Evolutionary conservation across 1,140 invertebrate genomes (phyloP), one percentile per base, ranked within the genome.

Genomic region (Antheraea pernyi): DNA sequence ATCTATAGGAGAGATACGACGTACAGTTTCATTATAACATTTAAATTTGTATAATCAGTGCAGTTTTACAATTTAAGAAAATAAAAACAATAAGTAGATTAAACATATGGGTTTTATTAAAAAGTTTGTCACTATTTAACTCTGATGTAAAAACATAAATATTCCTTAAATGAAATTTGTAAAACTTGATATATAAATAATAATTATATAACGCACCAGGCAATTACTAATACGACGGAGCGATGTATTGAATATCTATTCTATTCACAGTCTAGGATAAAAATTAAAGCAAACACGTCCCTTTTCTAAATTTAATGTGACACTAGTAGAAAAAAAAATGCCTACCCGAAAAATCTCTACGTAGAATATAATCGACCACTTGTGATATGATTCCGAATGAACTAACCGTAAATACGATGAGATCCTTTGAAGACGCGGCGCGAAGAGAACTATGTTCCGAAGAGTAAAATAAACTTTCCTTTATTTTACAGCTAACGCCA

Each of bases 131-230:
- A 30, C 37, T 63, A n/a, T 13, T 37, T 16, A 63, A 37, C 61
- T 63, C 13, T 37, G 46, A 53, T 53, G 13, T 53, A 53, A 16
- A 53, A 53, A 53, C 46, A 16, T 16, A 53, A 6, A 53, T 53
- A 13, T 53, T 53, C 16, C 46, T 53, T 53, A 53, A 42, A 2
- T 16, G 80, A 84, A 79, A 84, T 60, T 76, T 70, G 72, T 78
- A 79, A 85, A 53, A 2, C 5, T 53, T 53, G 11, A 0, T 53
- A 53, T 79, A 84, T n/a, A n/a, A n/a, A n/a, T n/a, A 83, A 84
- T 82, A 86, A 85, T 82, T 80, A 83, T 76, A 83, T 76, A 84
- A 81, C 85, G 83, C 83, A 84, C 81, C 82, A 80, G 80, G 83
- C 80, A 84, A n/a, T 82, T 65, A 76, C 65, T 66, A 75, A 53